Conservation (phyloP, 2,113 vertebrate species). For the Polypterus senegalus region DNA sequence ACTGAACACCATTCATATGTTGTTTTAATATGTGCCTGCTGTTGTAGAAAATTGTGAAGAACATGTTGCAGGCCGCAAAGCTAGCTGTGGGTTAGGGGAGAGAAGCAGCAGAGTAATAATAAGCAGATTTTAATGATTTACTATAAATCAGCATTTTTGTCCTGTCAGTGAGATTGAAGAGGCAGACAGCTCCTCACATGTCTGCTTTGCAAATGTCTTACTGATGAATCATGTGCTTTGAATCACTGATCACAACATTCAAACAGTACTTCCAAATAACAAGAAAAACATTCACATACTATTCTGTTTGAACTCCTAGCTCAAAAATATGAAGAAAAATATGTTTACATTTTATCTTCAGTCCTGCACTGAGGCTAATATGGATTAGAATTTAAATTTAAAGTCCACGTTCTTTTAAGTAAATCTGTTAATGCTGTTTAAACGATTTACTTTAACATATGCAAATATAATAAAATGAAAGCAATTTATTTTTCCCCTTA, state of each 20-base stretch:
- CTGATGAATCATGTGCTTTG: constrained; percentile 76
- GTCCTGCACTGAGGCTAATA: no score
- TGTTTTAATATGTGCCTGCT: constrained; percentile 67
- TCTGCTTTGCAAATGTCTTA: constrained; percentile 75
- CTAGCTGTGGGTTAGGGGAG: constrained; percentile 57
- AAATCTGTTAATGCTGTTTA: no score
- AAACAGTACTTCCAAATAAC: constrained; percentile 64
- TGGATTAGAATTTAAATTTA: no score
- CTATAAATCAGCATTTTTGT: constrained; percentile 90
- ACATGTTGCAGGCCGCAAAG: constrained; percentile 61
- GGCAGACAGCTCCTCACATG: constrained; percentile 73
- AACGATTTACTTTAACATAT: no score
- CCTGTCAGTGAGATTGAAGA: constrained; percentile 82
- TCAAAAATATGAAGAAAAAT: constrained; percentile 1
- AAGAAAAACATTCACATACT: constrained; percentile 57
- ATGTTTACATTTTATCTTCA: constrained; percentile 3
- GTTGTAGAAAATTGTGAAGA: constrained; percentile 63
- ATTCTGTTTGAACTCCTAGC: constrained; percentile 21
- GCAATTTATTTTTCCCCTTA: no score
- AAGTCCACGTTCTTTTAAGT: no score
- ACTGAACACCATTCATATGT: constrained; percentile 52
- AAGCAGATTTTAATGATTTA: constrained; percentile 87
- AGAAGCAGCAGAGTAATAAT: constrained; percentile 67
- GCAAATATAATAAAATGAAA: no score
- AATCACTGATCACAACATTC: constrained; percentile 76